Evolutionary conservation across 2,888 invertebrate species (phyloP).

Genomic region (Diarsia dahlii): DNA sequence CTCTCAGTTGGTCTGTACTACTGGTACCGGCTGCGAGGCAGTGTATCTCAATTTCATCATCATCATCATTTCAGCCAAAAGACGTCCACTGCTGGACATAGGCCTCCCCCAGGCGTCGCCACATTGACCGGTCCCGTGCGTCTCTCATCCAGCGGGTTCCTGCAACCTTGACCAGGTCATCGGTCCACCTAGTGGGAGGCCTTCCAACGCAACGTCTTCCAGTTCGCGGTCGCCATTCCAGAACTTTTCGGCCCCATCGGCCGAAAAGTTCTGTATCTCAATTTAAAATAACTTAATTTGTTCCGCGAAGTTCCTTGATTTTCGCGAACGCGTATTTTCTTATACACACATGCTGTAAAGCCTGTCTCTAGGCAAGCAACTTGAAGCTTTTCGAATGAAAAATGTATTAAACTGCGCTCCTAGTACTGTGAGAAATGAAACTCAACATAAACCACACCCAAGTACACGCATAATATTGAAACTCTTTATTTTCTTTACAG

Average conservation of each 20-base stretch:
- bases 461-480: slow-evolving; percentile 18
- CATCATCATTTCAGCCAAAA: too few species aligned
- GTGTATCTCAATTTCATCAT: slow-evolving; percentile 39
- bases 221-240: too few species aligned
- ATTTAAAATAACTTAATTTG: slow-evolving; percentile 41
- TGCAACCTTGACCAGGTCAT: too few species aligned
- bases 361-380: background rate
- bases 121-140: too few species aligned
- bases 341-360: background rate
- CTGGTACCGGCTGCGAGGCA: slow-evolving; percentile 32
- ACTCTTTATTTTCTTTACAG: slow-evolving; percentile 57
- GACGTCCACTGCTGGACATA: too few species aligned
- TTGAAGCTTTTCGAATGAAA: background rate
- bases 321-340: slow-evolving; percentile 14
- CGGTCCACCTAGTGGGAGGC: too few species aligned
- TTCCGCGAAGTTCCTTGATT: slow-evolving; percentile 27
- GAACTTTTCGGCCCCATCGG: too few species aligned
- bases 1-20: slow-evolving; percentile 37
- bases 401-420: too few species aligned
- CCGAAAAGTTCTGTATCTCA: too few species aligned
- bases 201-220: too few species aligned
- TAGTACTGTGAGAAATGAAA: slow-evolving; percentile 10
- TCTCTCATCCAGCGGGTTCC: too few species aligned
- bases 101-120: too few species aligned
- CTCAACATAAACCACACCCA: background rate